Evolutionary conservation across 1,140 invertebrate genomes (phyloP).

Genomic region (Drosophila neocordata): DNA sequence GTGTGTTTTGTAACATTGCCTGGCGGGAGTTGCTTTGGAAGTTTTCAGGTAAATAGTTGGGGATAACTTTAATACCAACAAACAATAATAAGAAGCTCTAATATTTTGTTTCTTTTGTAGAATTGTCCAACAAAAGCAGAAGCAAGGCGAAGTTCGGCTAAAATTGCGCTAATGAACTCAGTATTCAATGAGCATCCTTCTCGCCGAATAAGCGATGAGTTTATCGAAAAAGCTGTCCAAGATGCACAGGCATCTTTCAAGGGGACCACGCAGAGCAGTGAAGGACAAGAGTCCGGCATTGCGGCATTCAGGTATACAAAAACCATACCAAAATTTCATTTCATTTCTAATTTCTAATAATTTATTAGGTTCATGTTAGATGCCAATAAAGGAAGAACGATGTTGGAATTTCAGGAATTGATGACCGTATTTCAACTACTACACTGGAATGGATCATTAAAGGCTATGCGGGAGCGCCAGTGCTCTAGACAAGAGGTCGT

Average conservation of each 20-base stretch:
- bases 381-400: slow-evolving; percentile 95
- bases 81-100: too few relatives aligned
- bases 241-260: slow-evolving; percentile 91
- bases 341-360: background rate
- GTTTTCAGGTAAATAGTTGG: slow-evolving; percentile 90
- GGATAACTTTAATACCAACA: too few relatives aligned
- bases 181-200: slow-evolving; percentile 98
- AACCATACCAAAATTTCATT: background rate
- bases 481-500: slow-evolving; percentile 97
- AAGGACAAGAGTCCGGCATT: slow-evolving; percentile 92
- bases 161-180: slow-evolving; percentile 98
- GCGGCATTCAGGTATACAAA: slow-evolving; percentile 90
- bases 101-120: slow-evolving; percentile 78
- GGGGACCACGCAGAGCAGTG: slow-evolving; percentile 86
- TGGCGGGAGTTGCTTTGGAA: slow-evolving; percentile 97
- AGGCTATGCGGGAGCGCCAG: slow-evolving; percentile 95
- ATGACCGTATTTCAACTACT: slow-evolving; percentile 98
- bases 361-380: slow-evolving; percentile 92
- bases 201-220: slow-evolving; percentile 95
- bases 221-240: slow-evolving; percentile 95
- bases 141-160: slow-evolving; percentile 95
- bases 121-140: slow-evolving; percentile 98
- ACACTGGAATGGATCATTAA: slow-evolving; percentile 97
- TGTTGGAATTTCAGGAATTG: slow-evolving; percentile 97
- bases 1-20: slow-evolving; percentile 97